These are phyloP conservation scores for Drosophila anomalata DNA, from an alignment of 2,888 invertebrate genomes.

Conservation along the genomic window DNA sequence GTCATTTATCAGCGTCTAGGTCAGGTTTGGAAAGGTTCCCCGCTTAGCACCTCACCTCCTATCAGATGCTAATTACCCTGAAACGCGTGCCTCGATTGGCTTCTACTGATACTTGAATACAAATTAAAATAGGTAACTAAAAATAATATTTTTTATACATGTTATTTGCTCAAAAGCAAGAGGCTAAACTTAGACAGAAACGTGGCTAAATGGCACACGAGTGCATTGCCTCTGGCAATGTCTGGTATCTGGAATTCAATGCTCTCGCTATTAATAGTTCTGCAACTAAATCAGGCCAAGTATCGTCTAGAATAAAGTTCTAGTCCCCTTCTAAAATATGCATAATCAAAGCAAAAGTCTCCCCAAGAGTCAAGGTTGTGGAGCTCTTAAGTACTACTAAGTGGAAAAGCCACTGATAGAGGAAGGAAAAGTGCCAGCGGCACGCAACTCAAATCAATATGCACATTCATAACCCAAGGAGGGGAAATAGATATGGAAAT, in stretches of 20 bases:
- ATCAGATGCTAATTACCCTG: slow-evolving; percentile 46
- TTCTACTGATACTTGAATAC: slow-evolving; percentile 6
- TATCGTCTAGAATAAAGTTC: neutral
- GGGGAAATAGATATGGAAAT: slow-evolving; percentile 9
- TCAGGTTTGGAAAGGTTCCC: slow-evolving; percentile 51
- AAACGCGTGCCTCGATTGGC: slow-evolving; percentile 56
- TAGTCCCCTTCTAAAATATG: slow-evolving; percentile 11
- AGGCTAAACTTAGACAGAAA: slow-evolving; percentile 58
- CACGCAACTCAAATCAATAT: slow-evolving; percentile 75
- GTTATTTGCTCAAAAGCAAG: slow-evolving; percentile 41
- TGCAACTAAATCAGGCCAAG: slow-evolving; percentile 41
- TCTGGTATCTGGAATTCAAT: slow-evolving; percentile 40
- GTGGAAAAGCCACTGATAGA: slow-evolving; percentile 21
- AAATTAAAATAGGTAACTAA: slow-evolving; percentile 44
- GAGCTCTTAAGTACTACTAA: slow-evolving; percentile 26
- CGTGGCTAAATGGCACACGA: slow-evolving; percentile 67
- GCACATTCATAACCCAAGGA: slow-evolving; percentile 6
- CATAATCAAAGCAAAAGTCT: slow-evolving; percentile 27
- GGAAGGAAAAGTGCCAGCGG: slow-evolving; percentile 46
- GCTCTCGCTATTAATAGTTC: slow-evolving; percentile 54
- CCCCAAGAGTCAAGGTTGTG: slow-evolving; percentile 29
- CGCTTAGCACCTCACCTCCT: slow-evolving; percentile 36
- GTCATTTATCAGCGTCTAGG: slow-evolving; percentile 56
- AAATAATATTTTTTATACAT: slow-evolving; percentile 7
- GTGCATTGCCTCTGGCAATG: slow-evolving; percentile 65